Base-by-base conservation (phyloP, 2,888 invertebrate species). In the Tachystola acroxantha region DNA sequence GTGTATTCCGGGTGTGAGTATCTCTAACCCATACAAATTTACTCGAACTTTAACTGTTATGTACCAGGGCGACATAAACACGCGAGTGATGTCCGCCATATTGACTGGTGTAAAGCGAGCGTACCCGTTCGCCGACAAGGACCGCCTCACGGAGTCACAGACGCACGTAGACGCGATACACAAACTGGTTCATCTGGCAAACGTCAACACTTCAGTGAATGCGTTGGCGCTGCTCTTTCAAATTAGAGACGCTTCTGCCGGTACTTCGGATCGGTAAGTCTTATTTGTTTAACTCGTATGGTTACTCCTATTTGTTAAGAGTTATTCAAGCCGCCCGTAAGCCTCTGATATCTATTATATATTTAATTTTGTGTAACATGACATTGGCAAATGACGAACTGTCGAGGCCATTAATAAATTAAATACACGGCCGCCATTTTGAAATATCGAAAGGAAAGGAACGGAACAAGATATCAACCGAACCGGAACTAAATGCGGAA, bases 51-150 rank as follows among this genome's bases (percentile, higher is more conserved):
- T n/a, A n/a, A n/a, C n/a, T n/a, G n/a, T n/a, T n/a, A n/a, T n/a
- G n/a, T n/a, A n/a, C 1, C 60, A 85, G 87, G 93, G 93, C 1
- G 93, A 94, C 36, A 91, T 94, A 2, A 92, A 95, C 62, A 91
- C 91, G 5, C 90, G 93, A 30, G 88, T 96, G 62, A 92, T 96
- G 91, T 91, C 91, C 11, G 93, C 92, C 0, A 88, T 96, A 6
- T 67, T 96, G 36, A 91, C 91, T 2, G 96, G 95, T 0, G 93
- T 96, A 1, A 94, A 94, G 60, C 88, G 94, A 33, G 94, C 95
- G 0, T 95, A 93, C 79, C 95, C 95, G 0, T 96, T 91, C 80
- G 93, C 96, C 0, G 92, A 93, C 74, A 67, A 89, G 32, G 89
- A 90, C 33, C 77, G 89, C 0, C 38, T 82, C 2, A 64, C 80